Percentiles rank a stretch among this genome's conserved stretches.
phyloP scores from a whole-genome alignment of 23 tunicate species.

The Styela clava region DNA sequence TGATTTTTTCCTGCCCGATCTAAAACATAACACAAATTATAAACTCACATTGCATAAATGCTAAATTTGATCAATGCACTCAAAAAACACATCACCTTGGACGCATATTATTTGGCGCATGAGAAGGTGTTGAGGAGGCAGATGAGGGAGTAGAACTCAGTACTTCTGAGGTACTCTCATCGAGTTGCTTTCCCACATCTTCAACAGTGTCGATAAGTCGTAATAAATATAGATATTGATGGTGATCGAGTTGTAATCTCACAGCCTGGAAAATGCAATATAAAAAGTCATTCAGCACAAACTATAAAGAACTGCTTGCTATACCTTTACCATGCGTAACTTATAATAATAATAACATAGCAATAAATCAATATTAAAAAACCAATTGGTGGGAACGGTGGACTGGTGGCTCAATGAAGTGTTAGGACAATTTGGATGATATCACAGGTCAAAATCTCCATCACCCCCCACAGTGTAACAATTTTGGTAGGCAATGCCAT shows the following conservation, averaged over 20 bases:
- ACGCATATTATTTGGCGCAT: not conserved
- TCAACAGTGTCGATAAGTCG: slow-evolving; percentile 54
- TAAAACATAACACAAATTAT: not conserved
- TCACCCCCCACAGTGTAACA: too few species aligned
- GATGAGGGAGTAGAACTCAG: not conserved
- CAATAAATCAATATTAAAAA: too few species aligned
- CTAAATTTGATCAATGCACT: too few species aligned
- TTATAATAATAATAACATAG: too few species aligned
- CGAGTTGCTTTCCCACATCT: slow-evolving; percentile 51
- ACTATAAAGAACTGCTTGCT: too few species aligned
- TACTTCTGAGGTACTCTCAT: slow-evolving; percentile 10
- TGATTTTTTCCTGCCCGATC: not conserved
- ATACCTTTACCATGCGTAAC: too few species aligned
- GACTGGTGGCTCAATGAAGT: not conserved
- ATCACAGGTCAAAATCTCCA: too few species aligned
- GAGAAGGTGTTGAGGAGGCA: not conserved
- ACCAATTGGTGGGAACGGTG: slow-evolving; percentile 4
- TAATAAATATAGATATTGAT: slow-evolving; percentile 54
- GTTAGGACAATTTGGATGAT: too few species aligned
- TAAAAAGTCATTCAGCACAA: not conserved
- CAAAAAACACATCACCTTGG: too few species aligned
- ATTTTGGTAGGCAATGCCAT: too few species aligned
- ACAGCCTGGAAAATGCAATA: slow-evolving; percentile 49
- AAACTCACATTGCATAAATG: not conserved
- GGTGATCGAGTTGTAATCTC: slow-evolving; percentile 52